These are phyloP conservation scores for Alviniconcha marisindica DNA, from an alignment of 1,140 invertebrate genomes.

Conservation along the genomic window DNA sequence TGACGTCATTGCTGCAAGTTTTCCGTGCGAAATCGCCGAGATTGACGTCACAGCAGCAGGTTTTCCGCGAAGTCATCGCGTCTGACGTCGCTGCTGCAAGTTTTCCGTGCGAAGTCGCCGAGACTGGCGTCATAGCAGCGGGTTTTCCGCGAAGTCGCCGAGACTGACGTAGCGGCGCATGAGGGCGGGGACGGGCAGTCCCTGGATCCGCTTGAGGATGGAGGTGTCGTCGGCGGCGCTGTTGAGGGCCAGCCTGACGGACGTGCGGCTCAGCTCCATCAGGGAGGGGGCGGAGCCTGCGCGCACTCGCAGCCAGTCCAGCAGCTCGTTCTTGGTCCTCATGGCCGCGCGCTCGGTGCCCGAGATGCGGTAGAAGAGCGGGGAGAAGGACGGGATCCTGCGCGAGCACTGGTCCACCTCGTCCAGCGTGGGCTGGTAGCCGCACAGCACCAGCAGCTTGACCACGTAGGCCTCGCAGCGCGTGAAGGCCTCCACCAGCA, in stretches of 20 bases:
- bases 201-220: conserved; percentile 55
- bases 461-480: conserved; percentile 66
- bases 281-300: conserved; percentile 51
- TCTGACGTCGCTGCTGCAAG: conserved; percentile 50
- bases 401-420: conserved; percentile 66
- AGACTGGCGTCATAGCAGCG: background rate
- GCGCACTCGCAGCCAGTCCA: conserved; percentile 59
- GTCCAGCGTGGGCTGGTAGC: conserved; percentile 63
- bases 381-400: conserved; percentile 66
- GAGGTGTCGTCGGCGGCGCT: conserved; percentile 58
- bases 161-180: conserved; percentile 59
- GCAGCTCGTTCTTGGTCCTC: conserved; percentile 55
- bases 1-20: background rate
- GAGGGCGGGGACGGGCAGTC: conserved; percentile 55
- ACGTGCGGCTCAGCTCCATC: conserved; percentile 57
- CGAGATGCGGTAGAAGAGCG: conserved; percentile 61
- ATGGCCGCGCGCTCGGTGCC: conserved; percentile 50
- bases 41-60: background rate
- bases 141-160: conserved; percentile 47
- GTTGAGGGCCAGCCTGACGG: conserved; percentile 60
- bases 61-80: conserved; percentile 52
- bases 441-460: conserved; percentile 62
- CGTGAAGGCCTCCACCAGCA: conserved; percentile 69
- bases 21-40: background rate
- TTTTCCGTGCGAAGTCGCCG: background rate